These are phyloP conservation scores for Amphimedon queenslandica DNA, from an alignment of 37 sponge, comb jelly and placozoan genomes.

Conservation along the genomic window DNA sequence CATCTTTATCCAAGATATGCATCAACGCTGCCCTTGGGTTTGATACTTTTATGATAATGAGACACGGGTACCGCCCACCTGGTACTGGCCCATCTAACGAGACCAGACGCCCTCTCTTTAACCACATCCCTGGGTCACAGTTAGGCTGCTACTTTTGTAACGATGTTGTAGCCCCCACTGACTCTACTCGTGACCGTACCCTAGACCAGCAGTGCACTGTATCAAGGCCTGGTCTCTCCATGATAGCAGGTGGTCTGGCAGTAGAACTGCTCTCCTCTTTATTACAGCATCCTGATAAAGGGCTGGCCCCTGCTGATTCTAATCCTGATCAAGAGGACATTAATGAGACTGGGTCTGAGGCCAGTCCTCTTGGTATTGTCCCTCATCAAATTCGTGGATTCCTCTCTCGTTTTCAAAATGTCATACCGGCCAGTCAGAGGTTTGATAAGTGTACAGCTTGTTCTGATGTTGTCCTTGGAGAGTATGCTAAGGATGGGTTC, in stretches of 20 bases:
- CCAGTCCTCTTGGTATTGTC: conserved; percentile 64
- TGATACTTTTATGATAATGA: conserved; percentile 98
- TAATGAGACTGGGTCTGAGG: conserved; percentile 47
- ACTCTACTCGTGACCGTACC: conserved; percentile 94
- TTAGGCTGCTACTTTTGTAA: conserved; percentile 99
- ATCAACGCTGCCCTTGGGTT: conserved; percentile 98
- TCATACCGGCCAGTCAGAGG: conserved; percentile 73
- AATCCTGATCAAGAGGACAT: conserved; percentile 32
- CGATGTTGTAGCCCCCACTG: conserved; percentile 98
- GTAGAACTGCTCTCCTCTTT: conserved; percentile 84
- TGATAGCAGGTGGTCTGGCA: conserved; percentile 86
- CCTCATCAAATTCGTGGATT: conserved; percentile 98
- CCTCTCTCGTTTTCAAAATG: conserved; percentile 82
- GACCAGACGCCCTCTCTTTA: conserved; percentile 8
- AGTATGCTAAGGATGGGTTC: conserved; percentile 72
- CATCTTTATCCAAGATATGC: conserved; percentile 66
- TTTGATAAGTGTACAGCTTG: conserved; percentile 96
- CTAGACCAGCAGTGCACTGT: conserved; percentile 99
- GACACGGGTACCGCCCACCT: conserved; percentile 70
- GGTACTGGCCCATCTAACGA: conserved; percentile 3
- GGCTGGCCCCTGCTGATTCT: conserved; percentile 54
- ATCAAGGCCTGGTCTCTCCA: conserved; percentile 92
- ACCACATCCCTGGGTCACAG: conserved; percentile 63
- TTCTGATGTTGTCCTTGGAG: conserved; percentile 48
- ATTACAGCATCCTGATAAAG: conserved; percentile 82